phyloP scores from a whole-genome alignment of 2,888 invertebrate genomes.

The Cylindroiulus punctatus region DNA sequence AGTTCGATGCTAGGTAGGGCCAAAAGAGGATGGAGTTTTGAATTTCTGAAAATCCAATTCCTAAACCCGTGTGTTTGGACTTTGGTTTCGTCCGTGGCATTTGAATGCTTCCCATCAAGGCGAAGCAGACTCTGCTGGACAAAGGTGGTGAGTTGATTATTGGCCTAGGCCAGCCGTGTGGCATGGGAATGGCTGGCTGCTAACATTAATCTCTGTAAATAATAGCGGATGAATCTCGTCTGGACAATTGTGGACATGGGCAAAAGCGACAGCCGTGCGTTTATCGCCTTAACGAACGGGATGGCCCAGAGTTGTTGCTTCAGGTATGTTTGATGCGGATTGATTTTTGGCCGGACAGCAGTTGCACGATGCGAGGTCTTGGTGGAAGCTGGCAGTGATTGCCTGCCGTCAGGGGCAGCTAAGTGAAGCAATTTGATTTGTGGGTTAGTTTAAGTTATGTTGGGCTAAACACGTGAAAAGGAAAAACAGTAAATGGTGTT shows the following conservation, averaged over 20 bases:
- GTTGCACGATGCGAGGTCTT: no score
- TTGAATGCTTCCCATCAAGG: neutral
- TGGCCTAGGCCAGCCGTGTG: neutral
- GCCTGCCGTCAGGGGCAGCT: no score
- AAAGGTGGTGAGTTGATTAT: constrained; percentile 20
- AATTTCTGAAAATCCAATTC: no score
- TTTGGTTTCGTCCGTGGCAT: neutral
- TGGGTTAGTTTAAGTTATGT: no score
- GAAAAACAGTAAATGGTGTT: no score
- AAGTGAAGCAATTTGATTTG: no score
- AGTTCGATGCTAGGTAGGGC: neutral
- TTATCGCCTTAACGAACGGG: constrained; percentile 79
- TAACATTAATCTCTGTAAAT: constrained; percentile 1
- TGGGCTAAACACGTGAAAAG: no score
- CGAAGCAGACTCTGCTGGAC: neutral
- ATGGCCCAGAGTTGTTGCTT: constrained; percentile 77
- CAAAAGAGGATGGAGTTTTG: no score
- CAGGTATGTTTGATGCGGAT: constrained; percentile 70
- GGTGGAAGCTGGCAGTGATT: no score
- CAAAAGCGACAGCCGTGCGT: constrained; percentile 71
- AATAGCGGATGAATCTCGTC: neutral
- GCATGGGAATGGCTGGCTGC: neutral
- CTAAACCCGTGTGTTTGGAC: no score
- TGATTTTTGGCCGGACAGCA: neutral
- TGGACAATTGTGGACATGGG: neutral